Evolutionary conservation across 1,140 invertebrate species (phyloP).

Genomic region (Diprion similis): DNA sequence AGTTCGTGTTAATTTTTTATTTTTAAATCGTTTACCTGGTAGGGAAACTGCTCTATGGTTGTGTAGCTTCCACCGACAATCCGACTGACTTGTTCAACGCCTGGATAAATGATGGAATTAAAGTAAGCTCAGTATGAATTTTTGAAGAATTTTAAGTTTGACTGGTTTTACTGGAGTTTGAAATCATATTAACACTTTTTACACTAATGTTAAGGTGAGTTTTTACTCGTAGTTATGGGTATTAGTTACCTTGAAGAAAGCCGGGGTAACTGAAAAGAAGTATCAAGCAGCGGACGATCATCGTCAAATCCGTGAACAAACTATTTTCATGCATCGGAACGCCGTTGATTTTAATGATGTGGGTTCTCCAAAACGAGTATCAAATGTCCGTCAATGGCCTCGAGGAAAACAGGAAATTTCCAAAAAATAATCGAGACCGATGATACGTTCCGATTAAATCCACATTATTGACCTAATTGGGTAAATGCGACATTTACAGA

Average conservation of each 20-base stretch:
- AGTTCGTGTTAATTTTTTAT: background rate
- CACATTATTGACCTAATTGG: background rate
- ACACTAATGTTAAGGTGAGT: no score
- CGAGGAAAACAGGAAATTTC: background rate
- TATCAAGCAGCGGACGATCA: conserved; percentile 12
- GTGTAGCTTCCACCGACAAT: conserved; percentile 47
- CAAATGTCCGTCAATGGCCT: background rate
- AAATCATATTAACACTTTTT: no score
- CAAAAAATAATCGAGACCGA: background rate
- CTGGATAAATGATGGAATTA: background rate
- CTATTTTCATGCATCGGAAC: background rate
- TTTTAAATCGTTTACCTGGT: conserved; percentile 42
- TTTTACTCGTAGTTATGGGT: no score
- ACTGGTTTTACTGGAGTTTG: no score
- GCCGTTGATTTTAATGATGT: conserved; percentile 33
- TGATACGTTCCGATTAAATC: background rate
- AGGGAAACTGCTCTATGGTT: conserved; percentile 45
- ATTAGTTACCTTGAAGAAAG: background rate
- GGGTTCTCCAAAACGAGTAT: conserved; percentile 9
- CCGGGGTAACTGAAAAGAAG: background rate
- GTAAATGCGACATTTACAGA: no score
- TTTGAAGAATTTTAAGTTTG: no score
- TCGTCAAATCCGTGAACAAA: conserved; percentile 17
- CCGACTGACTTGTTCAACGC: conserved; percentile 30
- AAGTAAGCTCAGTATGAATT: no score